Conservation (phyloP, 2,797 vertebrate species). For the Tapera naevia region DNA sequence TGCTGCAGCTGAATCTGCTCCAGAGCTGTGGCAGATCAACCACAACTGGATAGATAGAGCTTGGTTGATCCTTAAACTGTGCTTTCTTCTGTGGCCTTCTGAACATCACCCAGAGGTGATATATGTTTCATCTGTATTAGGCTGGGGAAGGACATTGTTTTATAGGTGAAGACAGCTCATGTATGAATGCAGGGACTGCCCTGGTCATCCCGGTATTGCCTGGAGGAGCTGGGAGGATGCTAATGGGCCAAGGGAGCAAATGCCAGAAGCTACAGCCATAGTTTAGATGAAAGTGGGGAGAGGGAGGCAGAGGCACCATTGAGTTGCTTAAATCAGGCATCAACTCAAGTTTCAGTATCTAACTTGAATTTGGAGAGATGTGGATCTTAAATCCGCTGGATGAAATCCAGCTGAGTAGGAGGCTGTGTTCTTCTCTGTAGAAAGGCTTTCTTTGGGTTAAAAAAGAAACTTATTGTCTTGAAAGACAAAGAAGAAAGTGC, state of each 20-base stretch:
- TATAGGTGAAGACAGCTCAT: rapidly evolving
- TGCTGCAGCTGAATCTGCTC: not conserved
- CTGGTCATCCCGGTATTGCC: not conserved
- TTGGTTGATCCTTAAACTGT: not conserved
- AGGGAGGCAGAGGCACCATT: not conserved
- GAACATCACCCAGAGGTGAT: not conserved
- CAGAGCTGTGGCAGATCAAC: not conserved
- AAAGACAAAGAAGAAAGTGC: not conserved
- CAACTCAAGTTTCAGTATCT: not conserved
- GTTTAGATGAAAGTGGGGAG: not conserved
- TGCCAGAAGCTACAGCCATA: not conserved
- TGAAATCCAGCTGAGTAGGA: not conserved
- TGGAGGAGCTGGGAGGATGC: not conserved
- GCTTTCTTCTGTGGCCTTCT: not conserved
- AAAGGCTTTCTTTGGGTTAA: not conserved
- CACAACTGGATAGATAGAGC: not conserved
- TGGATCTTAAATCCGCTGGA: not conserved
- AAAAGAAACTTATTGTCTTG: not conserved
- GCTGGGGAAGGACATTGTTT: not conserved
- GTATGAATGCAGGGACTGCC: not conserved
- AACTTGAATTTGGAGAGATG: not conserved
- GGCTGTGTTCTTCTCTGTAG: not conserved
- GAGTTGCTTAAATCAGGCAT: not conserved
- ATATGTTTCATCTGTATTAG: not conserved
- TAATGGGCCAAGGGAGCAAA: not conserved